Evolutionary conservation across 2,888 invertebrate species (phyloP), one percentile per base, ranked within the genome.

Genomic region (Caenorhabditis wallacei): DNA sequence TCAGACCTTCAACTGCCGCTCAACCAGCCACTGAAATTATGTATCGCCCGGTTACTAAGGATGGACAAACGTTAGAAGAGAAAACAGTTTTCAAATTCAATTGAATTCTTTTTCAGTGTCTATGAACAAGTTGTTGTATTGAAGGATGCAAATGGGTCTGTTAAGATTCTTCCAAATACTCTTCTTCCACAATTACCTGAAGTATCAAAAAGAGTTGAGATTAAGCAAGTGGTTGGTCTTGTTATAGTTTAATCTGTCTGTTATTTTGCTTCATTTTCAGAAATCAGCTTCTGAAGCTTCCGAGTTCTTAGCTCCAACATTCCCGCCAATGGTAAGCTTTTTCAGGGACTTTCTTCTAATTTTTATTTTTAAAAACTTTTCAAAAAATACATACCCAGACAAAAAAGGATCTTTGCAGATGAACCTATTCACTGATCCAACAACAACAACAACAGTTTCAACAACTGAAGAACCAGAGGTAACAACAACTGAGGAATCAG

Each of bases 261-360:
- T 70, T 74, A 76, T 26, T n/a, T n/a, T n/a, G n/a, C n/a, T n/a
- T 30, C 35, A 13, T 43, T 66, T 76, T 5, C 64, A 79, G 70
- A 79, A 79, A 46, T 56, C 70, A 13, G 51, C n/a, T 11, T 56
- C 48, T 11, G 69, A 70, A 11, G 63, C 54, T 37, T 30, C 53
- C 37, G 81, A 81, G 48, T 82, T 78, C 54, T n/a, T 40, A 35
- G 82, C 82, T 22, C 82, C 82, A 40, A 78, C 78, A 1, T 82
- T 82, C 72, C 82, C 82, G 35, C 78, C 78, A 78, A 70, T 68
- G 66, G 72, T 82, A 30, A 64, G 63, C 40, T 10, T 22, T 46
- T 63, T n/a, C n/a, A n/a, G n/a, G n/a, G n/a, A n/a, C n/a, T n/a
- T n/a, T n/a, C n/a, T n/a, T n/a, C n/a, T n/a, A n/a, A n/a, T n/a